phyloP scores from a whole-genome alignment of 2,888 invertebrate species.

The Thecophora atra region DNA sequence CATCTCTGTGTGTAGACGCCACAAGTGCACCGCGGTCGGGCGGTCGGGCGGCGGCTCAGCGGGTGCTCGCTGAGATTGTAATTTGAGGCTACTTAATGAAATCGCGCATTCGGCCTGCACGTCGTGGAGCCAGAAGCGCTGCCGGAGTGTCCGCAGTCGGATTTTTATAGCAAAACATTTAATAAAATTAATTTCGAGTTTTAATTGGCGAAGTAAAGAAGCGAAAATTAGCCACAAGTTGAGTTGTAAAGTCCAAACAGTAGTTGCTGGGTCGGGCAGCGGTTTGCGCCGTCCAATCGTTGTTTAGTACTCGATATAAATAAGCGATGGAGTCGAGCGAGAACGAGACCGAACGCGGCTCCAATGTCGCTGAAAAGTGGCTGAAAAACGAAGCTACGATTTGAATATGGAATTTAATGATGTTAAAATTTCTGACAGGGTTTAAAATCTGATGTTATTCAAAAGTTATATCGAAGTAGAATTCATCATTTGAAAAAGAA shows the following conservation, averaged over 20 bases:
- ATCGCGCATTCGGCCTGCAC: constrained; percentile 23
- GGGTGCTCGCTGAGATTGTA: constrained; percentile 38
- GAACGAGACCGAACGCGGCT: background rate
- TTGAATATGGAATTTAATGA: no score
- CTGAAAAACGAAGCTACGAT: background rate
- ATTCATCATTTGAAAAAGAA: no score
- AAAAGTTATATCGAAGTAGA: no score
- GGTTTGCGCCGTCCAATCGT: background rate
- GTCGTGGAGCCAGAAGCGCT: constrained; percentile 4
- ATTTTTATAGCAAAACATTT: constrained; percentile 19
- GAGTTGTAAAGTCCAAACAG: constrained; percentile 27
- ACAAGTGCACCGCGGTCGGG: background rate
- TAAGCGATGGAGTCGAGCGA: background rate
- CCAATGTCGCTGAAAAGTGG: background rate
- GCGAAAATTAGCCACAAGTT: constrained; percentile 30
- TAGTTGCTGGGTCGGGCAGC: constrained; percentile 4
- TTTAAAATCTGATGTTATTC: no score
- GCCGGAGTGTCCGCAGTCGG: background rate
- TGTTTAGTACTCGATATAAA: no score
- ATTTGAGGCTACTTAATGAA: constrained; percentile 43
- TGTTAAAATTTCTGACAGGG: no score
- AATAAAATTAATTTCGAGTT: constrained; percentile 25
- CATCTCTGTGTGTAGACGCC: background rate
- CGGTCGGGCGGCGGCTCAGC: constrained; percentile 22
- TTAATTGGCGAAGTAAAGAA: constrained; percentile 30